Evolutionary conservation across 2,797 vertebrate species (phyloP), one percentile per base, ranked within the genome.

Genomic region (Microctenopoma lineatum): DNA sequence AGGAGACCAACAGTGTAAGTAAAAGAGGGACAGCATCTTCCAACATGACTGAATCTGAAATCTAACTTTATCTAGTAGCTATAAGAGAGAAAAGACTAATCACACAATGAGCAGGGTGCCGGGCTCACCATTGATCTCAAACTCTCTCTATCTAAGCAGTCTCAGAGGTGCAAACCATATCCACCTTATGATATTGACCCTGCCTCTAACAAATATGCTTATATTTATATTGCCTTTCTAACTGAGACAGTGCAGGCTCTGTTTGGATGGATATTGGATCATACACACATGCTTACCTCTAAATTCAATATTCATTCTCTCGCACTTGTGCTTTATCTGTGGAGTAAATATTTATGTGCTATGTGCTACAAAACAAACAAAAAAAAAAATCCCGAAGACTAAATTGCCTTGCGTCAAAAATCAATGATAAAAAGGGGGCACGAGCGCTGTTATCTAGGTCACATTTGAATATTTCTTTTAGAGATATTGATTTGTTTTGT

Each of bases 391-490:
- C 52, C 75, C 75, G 82, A 84, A 88, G 67, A 87, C 85, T 81
- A 86, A 89, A 92, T 88, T 72, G 80, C 84, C 84, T 80, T 82
- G 80, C 78, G 75, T 92, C 81, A 84, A 92, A 94, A 94, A 94
- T 94, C 93, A 92, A 94, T 93, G 84, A 80, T 91, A 92, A 92
- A 93, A 93, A 89, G 87, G 78, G 83, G 85, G 84, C 72, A 77
- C 84, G 38, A 78, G 86, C 84, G 87, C 75, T 83, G 84, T 91
- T 93, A 94, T 94, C 93, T 94, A 92, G 92, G 93, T 93, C 92
- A 92, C 86, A 93, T 94, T 92, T 94, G 89, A 93, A 94, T 94
- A 94, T 92, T 92, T 94, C 68, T 93, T 92, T 94, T 85, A 89
- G 80, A 89, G 89, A 3, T 93, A 94, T 94, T 93, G 93, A 94